These are phyloP conservation scores for Lucifuga dentata DNA, from an alignment of 2,113 vertebrate species.

Conservation along the genomic window DNA sequence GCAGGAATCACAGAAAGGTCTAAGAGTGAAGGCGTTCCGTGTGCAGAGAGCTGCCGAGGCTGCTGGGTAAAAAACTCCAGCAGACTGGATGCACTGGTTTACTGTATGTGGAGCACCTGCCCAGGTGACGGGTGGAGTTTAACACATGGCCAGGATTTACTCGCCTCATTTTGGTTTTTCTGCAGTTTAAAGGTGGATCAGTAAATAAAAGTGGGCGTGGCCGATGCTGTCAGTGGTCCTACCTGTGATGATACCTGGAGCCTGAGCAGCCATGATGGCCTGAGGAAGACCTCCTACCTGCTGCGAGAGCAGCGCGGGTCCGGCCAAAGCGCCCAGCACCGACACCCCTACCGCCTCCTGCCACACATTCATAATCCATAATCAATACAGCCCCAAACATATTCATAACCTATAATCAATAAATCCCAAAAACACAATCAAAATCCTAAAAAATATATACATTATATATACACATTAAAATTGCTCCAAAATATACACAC, in stretches of 20 bases:
- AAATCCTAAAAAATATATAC: no score
- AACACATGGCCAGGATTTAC: no score
- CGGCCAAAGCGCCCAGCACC: conserved; percentile 88
- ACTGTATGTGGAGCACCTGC: not conserved
- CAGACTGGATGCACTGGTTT: conserved; percentile 3
- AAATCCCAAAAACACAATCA: no score
- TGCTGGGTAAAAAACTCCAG: not conserved
- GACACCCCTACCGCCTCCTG: conserved; percentile 83
- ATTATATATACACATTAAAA: no score
- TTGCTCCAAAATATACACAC: no score
- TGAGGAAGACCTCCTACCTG: conserved; percentile 89
- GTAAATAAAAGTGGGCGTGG: no score
- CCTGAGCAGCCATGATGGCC: conserved; percentile 94
- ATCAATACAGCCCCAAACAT: no score
- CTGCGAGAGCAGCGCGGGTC: conserved; percentile 89
- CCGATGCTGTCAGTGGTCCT: conserved; percentile 31
- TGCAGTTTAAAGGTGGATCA: no score
- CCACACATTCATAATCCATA: conserved; percentile 78
- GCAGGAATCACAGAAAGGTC: conserved; percentile 10
- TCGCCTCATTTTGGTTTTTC: no score
- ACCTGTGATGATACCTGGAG: conserved; percentile 96
- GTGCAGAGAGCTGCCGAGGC: not conserved
- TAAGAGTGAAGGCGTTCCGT: not conserved
- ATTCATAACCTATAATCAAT: no score
- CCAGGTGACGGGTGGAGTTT: not conserved